Percentiles rank a stretch among this genome's conserved stretches.
phyloP scores from a whole-genome alignment of 35 echinoderm and acorn worm species.

The Strongylocentrotus purpuratus region DNA sequence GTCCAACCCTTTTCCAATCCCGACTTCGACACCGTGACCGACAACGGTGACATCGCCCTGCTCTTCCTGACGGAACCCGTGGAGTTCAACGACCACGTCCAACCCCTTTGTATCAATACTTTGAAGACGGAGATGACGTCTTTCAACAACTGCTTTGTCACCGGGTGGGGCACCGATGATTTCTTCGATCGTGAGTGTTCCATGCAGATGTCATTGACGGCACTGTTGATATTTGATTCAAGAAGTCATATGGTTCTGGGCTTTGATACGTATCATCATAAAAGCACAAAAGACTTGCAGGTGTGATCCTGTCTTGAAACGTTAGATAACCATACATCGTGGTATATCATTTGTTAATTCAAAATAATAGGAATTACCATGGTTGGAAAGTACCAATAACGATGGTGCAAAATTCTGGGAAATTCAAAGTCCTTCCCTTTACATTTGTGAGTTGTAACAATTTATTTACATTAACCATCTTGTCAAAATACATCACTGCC shows the following conservation, averaged over 20 bases:
- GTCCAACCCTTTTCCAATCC: conserved; percentile 24
- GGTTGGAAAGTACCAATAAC: neutral
- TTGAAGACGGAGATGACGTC: neutral
- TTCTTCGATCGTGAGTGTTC: neutral
- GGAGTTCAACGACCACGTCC: conserved; percentile 50
- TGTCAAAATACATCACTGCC: neutral
- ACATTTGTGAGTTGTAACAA: neutral
- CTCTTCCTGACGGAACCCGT: conserved; percentile 41
- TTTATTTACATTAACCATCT: neutral
- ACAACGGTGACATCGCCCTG: conserved; percentile 54
- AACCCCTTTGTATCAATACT: conserved; percentile 41
- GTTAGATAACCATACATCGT: too few relatives aligned
- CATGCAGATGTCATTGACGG: too few relatives aligned
- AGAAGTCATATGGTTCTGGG: too few relatives aligned
- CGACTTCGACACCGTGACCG: neutral
- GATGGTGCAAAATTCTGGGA: neutral
- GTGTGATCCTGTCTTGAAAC: too few relatives aligned
- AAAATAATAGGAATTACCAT: too few relatives aligned
- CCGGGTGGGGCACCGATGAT: conserved; percentile 45
- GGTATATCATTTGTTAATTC: too few relatives aligned
- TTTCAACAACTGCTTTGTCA: conserved; percentile 33
- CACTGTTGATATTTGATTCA: too few relatives aligned
- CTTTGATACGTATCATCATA: too few relatives aligned
- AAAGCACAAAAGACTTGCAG: too few relatives aligned
- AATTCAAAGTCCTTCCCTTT: neutral